Evolutionary conservation across 2,113 vertebrate species (phyloP).

Genomic region (Apaloderma vittatum): DNA sequence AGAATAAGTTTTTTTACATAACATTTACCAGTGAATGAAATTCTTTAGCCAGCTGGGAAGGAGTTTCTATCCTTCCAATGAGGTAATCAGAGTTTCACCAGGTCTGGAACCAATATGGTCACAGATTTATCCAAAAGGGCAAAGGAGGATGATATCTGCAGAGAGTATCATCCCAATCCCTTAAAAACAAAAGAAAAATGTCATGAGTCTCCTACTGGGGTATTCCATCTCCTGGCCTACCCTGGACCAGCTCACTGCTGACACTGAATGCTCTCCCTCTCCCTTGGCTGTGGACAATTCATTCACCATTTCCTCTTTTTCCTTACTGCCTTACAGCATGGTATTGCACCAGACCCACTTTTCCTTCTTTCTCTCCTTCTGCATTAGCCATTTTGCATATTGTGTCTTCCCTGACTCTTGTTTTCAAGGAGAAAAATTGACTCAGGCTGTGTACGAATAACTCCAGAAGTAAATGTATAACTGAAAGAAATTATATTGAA

Average conservation of each 20-base stretch:
- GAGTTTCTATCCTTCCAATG: background rate
- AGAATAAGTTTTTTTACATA: background rate
- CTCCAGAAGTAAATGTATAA: background rate
- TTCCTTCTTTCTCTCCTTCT: background rate
- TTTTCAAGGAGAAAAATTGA: constrained; percentile 4
- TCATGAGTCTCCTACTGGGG: background rate
- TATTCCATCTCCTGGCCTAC: background rate
- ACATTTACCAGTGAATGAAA: background rate
- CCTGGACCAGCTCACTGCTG: background rate
- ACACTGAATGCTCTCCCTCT: background rate
- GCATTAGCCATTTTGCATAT: background rate
- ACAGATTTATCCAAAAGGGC: background rate
- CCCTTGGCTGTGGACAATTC: background rate
- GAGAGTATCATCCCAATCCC: background rate
- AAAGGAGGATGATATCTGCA: background rate
- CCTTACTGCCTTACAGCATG: background rate
- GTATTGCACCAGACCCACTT: background rate
- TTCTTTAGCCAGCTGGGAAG: background rate
- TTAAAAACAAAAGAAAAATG: background rate
- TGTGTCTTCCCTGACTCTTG: background rate
- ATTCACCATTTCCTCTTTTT: background rate
- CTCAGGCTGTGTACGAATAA: background rate
- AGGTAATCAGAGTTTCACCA: background rate
- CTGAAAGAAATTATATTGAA: background rate
- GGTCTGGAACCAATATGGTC: background rate